Evolutionary conservation across 2,113 vertebrate species (phyloP).

Genomic region (Semnornis frantzii): DNA sequence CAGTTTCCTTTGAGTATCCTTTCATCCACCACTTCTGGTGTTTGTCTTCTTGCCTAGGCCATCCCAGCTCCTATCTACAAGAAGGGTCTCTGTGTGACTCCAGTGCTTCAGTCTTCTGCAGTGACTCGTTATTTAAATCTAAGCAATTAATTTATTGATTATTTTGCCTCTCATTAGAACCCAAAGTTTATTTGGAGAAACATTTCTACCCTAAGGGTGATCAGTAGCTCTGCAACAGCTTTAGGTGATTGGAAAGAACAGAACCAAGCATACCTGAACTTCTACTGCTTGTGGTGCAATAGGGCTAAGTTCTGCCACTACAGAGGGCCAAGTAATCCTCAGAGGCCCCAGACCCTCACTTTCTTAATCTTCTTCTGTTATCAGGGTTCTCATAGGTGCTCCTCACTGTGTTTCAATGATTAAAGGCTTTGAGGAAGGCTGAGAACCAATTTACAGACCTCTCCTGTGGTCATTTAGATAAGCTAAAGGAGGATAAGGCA

Average conservation of each 20-base stretch:
- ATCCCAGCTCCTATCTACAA: neutral
- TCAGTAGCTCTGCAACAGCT: neutral
- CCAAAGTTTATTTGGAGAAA: neutral
- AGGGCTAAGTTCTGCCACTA: neutral
- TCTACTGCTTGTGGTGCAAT: neutral
- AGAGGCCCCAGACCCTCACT: neutral
- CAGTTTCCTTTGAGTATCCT: neutral
- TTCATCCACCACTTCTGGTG: neutral
- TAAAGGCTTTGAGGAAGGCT: neutral
- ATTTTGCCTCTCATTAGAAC: neutral
- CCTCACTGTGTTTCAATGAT: neutral
- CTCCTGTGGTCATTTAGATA: neutral
- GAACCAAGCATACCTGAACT: neutral
- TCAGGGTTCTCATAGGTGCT: neutral
- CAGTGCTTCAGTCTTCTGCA: neutral
- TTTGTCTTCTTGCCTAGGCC: neutral
- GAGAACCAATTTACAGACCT: neutral
- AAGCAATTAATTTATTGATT: neutral
- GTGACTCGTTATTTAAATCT: neutral
- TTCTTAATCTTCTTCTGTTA: neutral
- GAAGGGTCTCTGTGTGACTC: neutral
- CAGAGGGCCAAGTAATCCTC: neutral
- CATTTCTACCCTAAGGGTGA: neutral
- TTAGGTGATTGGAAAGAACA: neutral
- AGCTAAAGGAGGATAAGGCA: neutral